Base-by-base conservation (phyloP, 2,888 invertebrate species). In the Cataglyphis cursor region DNA sequence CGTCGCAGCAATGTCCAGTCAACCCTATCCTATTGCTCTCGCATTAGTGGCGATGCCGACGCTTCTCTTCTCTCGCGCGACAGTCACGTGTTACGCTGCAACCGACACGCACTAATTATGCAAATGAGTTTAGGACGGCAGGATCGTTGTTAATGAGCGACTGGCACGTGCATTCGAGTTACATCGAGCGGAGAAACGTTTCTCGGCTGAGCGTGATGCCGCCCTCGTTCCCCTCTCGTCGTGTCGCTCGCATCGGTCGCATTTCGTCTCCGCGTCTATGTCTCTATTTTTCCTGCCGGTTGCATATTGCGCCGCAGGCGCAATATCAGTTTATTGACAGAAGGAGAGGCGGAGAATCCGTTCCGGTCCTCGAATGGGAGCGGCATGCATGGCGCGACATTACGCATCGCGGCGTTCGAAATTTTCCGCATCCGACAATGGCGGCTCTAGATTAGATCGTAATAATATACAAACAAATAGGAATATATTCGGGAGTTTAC, bases 61-160 rank as follows among this genome's bases (percentile, higher is more conserved):
- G 38, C 38, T 28, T 28, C 28, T 38, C 38, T 38, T 76, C 66
- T 54, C 75, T 10, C 44, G 65, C 65, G 85, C 83, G 87, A 76
- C 84, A 89, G 89, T 86, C 88, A 83, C 89, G 88, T 91, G 87
- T 85, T 83, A 66, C 86, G 88, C 87, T 89, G 87, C 88, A 85
- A 91, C 87, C 85, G 87, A 90, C 90, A 92, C 89, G 89, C 91
- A 90, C 91, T 92, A 92, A 92, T 92, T 92, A 92, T 92, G 92
- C 90, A 92, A 92, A 92, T 92, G 91, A 91, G 93, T 92, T 92
- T 91, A 92, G 91, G 89, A 92, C 86, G 84, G 85, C 65, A 76
- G 85, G 87, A 87, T 88, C 89, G 89, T 88, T 92, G 92, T 91
- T 92, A 92, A 92, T 92, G 91, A 90, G 90, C 87, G 84, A 85